These are phyloP conservation scores for Chromoteleia sp. DNA, from an alignment of 2,888 invertebrate genomes.

Conservation along the genomic window DNA sequence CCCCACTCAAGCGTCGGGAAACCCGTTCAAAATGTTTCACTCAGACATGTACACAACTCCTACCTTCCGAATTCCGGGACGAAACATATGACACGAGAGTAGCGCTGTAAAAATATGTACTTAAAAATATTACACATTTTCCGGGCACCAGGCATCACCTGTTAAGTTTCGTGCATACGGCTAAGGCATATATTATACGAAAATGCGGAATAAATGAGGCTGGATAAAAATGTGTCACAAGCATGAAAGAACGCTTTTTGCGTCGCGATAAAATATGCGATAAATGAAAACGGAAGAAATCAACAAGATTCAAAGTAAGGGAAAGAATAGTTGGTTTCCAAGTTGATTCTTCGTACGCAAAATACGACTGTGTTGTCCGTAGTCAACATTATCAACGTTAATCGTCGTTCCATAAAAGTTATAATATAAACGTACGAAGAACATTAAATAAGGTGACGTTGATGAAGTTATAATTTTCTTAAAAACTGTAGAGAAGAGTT, in stretches of 20 bases:
- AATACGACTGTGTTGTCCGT: too few species aligned
- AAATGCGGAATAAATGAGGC: constrained; percentile 17
- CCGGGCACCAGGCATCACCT: constrained; percentile 22
- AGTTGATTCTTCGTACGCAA: too few species aligned
- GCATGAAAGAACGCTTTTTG: constrained; percentile 9
- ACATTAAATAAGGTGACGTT: too few species aligned
- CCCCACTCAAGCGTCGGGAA: constrained; percentile 23
- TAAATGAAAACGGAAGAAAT: too few species aligned
- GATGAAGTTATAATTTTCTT: too few species aligned
- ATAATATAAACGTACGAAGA: too few species aligned
- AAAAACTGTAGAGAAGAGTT: too few species aligned
- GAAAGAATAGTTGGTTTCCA: too few species aligned
- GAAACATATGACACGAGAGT: constrained; percentile 33
- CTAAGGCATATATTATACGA: constrained; percentile 8
- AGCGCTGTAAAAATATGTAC: constrained; percentile 53
- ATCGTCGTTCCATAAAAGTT: too few species aligned
- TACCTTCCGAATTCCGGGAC: not conserved
- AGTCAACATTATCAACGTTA: too few species aligned
- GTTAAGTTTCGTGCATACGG: constrained; percentile 36
- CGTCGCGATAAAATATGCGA: too few species aligned
- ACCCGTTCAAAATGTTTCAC: constrained; percentile 63
- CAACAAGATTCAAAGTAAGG: too few species aligned
- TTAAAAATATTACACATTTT: constrained; percentile 58
- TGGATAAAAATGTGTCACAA: constrained; percentile 13
- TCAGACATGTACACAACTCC: constrained; percentile 43